A percentile compares a stretch with the other conserved stretches of the same genome.
phyloP scores from a whole-genome alignment of 2,888 invertebrate genomes.

The Agelastica alni region DNA sequence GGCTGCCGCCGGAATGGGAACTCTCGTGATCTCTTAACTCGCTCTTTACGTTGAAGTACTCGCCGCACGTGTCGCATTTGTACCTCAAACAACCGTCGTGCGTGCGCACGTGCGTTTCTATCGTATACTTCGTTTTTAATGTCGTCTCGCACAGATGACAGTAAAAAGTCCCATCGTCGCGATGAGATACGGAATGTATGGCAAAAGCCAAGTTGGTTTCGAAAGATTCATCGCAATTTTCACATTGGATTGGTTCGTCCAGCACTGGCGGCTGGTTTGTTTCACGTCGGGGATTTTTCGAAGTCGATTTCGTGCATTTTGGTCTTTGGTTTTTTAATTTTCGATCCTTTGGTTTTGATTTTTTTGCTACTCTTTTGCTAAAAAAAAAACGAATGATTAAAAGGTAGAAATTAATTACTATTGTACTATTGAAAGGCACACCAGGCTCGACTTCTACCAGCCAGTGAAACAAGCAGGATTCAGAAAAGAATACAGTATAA shows the following conservation, averaged over 20 bases:
- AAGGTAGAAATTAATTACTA: not conserved
- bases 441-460: too few species aligned
- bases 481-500: too few species aligned
- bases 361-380: not conserved
- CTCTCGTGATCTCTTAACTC: conserved; percentile 56
- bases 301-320: too few species aligned
- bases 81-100: conserved; percentile 40
- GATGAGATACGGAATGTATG: conserved; percentile 47
- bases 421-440: too few species aligned
- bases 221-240: conserved; percentile 60
- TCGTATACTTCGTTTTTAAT: conserved; percentile 39
- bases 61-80: conserved; percentile 56
- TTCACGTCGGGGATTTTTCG: not conserved
- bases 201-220: conserved; percentile 51
- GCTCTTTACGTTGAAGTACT: conserved; percentile 56
- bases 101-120: conserved; percentile 46
- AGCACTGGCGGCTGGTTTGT: conserved; percentile 32
- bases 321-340: conserved; percentile 1
- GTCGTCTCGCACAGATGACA: conserved; percentile 49
- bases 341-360: not conserved
- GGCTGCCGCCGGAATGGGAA: conserved; percentile 60
- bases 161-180: conserved; percentile 41
- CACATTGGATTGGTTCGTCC: conserved; percentile 58
- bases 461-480: too few species aligned
- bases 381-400: conserved; percentile 3